Evolutionary conservation across 2,797 vertebrate species (phyloP).

Genomic region (Todus mexicanus): DNA sequence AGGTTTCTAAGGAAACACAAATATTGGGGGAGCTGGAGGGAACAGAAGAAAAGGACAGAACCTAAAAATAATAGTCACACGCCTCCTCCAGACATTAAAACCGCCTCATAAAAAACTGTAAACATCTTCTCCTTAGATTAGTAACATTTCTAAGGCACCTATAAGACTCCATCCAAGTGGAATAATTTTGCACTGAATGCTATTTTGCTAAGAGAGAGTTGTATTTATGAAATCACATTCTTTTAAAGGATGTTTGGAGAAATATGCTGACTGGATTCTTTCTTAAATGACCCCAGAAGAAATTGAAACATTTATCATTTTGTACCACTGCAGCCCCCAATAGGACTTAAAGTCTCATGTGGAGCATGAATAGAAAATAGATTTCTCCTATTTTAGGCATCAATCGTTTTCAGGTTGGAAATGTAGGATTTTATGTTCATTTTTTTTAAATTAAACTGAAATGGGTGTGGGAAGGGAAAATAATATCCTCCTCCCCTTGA

Average conservation of each 20-base stretch:
- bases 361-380: not conserved
- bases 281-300: not conserved
- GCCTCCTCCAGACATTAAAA: not conserved
- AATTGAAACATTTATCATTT: not conserved
- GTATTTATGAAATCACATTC: not conserved
- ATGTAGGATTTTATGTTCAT: no score
- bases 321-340: not conserved
- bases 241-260: not conserved
- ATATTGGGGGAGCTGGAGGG: constrained; percentile 10
- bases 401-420: not conserved
- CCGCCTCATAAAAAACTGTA: not conserved
- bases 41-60: not conserved
- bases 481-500: not conserved
- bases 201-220: not conserved
- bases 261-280: not conserved
- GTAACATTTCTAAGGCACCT: not conserved
- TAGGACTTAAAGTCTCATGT: fast-evolving
- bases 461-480: not conserved
- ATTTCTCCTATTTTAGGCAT: not conserved
- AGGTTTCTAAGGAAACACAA: constrained; percentile 40
- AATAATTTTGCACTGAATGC: not conserved
- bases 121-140: not conserved
- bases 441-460: not conserved
- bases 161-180: not conserved
- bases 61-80: constrained; percentile 36